Percentiles rank a stretch among this genome's conserved stretches.
These are phyloP conservation scores for Bucco capensis DNA, from an alignment of 2,113 vertebrate genomes.

Conservation along the genomic window DNA sequence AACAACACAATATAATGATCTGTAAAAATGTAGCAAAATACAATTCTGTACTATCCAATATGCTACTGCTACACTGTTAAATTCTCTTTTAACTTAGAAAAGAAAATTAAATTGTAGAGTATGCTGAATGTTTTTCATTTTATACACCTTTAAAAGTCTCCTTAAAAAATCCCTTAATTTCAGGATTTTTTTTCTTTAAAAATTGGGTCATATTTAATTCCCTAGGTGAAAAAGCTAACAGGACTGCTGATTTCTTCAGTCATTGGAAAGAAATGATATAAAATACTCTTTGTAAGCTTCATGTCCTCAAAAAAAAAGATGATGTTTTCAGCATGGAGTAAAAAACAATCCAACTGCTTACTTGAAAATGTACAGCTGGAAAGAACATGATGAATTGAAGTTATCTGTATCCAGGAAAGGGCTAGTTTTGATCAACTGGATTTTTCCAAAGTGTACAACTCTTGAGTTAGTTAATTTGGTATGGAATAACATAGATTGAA, in stretches of 20 bases:
- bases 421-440: neutral
- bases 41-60: neutral
- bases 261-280: neutral
- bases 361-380: neutral
- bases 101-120: neutral
- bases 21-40: neutral
- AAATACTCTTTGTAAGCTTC: neutral
- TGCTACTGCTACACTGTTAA: neutral
- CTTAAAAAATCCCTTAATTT: fast-evolving
- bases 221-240: neutral
- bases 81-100: neutral
- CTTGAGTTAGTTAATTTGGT: neutral
- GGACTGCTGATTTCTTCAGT: neutral
- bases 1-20: neutral
- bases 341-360: neutral
- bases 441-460: neutral
- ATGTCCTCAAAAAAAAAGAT: neutral
- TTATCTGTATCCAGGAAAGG: neutral
- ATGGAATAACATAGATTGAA: neutral
- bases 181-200: neutral
- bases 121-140: neutral
- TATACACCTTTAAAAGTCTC: neutral
- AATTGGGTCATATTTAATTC: neutral
- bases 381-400: neutral
- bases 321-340: neutral